Percentiles rank a stretch among this genome's conserved stretches.
Conservation (phyloP, 2,113 vertebrate species). For the Poicephalus meyeri region DNA sequence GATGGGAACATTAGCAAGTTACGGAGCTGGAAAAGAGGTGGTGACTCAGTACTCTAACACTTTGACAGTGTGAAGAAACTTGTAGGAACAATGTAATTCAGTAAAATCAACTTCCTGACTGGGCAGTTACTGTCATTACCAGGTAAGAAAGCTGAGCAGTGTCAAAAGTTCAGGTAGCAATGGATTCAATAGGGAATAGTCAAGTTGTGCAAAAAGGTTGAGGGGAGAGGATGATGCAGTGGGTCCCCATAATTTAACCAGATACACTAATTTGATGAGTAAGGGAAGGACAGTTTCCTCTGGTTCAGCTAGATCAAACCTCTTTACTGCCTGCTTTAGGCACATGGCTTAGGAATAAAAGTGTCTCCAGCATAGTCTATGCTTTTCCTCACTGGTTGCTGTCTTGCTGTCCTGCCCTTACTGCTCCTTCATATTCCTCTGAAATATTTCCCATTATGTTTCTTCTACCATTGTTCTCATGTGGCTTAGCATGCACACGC, state of each 20-base stretch:
- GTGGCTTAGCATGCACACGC: accelerated
- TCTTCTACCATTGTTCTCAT: not conserved
- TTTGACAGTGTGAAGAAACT: not conserved
- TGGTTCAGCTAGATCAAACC: not conserved
- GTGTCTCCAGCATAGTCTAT: accelerated
- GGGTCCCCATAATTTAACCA: not conserved
- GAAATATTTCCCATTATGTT: not conserved
- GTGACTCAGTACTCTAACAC: not conserved
- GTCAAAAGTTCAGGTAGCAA: conserved; percentile 23
- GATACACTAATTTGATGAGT: not conserved
- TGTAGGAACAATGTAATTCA: not conserved
- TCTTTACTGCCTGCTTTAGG: not conserved
- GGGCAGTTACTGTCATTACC: not conserved
- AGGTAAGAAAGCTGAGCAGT: not conserved
- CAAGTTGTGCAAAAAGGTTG: not conserved
- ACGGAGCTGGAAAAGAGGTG: not conserved
- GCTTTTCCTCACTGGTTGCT: not conserved
- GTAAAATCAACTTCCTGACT: not conserved
- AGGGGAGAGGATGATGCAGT: accelerated
- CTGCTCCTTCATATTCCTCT: not conserved
- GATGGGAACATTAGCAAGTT: not conserved
- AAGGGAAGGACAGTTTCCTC: not conserved
- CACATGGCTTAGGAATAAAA: not conserved
- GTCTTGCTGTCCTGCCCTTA: not conserved
- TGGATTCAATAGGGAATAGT: not conserved